Conservation (phyloP, 1,140 invertebrate genomes). For the Pantala flavescens region DNA sequence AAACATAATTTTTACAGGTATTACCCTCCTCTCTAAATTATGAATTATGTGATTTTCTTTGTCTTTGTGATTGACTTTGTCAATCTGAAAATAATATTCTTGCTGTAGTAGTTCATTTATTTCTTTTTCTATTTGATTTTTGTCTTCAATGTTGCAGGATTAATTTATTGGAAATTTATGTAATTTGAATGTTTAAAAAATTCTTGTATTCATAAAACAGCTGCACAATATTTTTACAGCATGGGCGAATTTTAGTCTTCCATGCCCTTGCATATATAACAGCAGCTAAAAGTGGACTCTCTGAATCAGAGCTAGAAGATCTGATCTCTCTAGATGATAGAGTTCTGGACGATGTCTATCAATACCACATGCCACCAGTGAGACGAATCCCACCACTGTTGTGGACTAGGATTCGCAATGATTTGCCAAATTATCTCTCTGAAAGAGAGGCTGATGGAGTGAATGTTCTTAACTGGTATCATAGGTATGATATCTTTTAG, state of each 20-base stretch:
- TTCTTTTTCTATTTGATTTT: too few species aligned
- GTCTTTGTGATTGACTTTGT: too few species aligned
- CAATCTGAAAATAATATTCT: too few species aligned
- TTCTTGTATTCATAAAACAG: too few species aligned
- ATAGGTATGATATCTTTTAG: constrained; percentile 40
- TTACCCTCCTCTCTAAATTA: too few species aligned
- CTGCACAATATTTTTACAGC: constrained; percentile 36
- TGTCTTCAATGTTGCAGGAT: too few species aligned
- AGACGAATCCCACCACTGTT: constrained; percentile 86
- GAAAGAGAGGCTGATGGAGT: constrained; percentile 95
- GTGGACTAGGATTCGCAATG: constrained; percentile 91
- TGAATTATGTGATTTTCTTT: too few species aligned
- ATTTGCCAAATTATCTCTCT: constrained; percentile 89
- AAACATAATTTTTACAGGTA: too few species aligned
- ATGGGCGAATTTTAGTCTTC: constrained; percentile 83
- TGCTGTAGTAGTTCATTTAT: too few species aligned
- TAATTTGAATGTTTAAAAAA: too few species aligned
- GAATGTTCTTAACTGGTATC: constrained; percentile 96
- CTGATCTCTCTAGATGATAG: constrained; percentile 89
- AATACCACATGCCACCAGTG: constrained; percentile 94
- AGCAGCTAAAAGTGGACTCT: constrained; percentile 81
- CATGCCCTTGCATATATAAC: constrained; percentile 92
- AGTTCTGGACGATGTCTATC: constrained; percentile 92
- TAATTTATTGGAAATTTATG: too few species aligned
- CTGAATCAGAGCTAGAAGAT: constrained; percentile 89